Conservation (phyloP, 2,113 vertebrate species). For the Podiceps cristatus region DNA sequence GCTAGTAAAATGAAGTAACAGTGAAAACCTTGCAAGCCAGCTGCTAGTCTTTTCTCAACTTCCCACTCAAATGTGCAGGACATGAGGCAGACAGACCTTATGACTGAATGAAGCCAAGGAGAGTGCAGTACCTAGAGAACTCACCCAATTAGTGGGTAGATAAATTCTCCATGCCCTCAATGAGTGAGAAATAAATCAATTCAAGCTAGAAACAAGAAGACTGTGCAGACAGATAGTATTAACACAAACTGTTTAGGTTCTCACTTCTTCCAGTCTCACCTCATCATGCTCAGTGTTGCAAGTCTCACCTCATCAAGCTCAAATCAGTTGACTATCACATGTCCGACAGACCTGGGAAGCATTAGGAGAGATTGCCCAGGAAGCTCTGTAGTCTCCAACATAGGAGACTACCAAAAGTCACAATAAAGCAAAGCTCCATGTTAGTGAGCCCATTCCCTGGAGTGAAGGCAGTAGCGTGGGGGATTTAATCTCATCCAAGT, state of each 20-base stretch:
- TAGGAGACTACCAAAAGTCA: not conserved
- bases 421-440: not conserved
- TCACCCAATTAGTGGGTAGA: not conserved
- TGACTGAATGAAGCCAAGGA: not conserved
- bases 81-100: not conserved
- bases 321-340: not conserved
- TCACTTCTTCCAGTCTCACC: not conserved
- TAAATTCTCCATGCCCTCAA: not conserved
- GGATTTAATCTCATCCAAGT: not conserved
- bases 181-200: not conserved
- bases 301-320: not conserved
- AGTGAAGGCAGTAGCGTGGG: not conserved
- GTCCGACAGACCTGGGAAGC: not conserved
- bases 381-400: not conserved
- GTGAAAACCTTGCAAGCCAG: not conserved
- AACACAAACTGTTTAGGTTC: not conserved
- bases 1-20: not conserved
- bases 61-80: not conserved
- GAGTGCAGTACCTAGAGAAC: not conserved
- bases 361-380: not conserved
- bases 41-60: not conserved
- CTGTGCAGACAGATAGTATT: not conserved
- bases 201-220: not conserved
- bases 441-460: not conserved
- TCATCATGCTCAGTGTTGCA: not conserved